Conservation (phyloP, 2,888 invertebrate species). For the Cheilosia vernalis region DNA sequence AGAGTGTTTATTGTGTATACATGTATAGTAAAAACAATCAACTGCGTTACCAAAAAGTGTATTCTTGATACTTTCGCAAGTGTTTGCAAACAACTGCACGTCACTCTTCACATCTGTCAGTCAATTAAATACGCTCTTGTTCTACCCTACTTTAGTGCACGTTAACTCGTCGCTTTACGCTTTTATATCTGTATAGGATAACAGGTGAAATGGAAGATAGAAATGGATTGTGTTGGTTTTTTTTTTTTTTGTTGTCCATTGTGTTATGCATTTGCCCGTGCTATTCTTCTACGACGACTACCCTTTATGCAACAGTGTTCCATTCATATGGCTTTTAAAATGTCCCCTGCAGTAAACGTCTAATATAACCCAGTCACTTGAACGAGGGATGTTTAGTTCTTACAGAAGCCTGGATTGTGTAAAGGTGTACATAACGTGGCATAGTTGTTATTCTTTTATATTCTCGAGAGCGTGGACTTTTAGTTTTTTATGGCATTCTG, state of each 20-base stretch:
- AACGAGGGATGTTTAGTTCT: conserved; percentile 9
- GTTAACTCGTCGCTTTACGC: conserved; percentile 41
- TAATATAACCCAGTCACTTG: conserved; percentile 24
- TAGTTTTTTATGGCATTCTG: conserved; percentile 6
- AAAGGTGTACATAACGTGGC: conserved; percentile 21
- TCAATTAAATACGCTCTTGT: conserved; percentile 14
- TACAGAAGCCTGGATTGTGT: conserved; percentile 14
- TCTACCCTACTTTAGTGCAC: conserved; percentile 39
- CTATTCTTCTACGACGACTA: conserved; percentile 12
- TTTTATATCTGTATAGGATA: conserved; percentile 40
- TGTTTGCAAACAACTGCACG: conserved; percentile 1
- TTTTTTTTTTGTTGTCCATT: not conserved
- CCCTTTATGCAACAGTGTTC: conserved; percentile 18
- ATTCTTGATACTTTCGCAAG: not conserved
- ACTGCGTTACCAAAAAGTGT: no score
- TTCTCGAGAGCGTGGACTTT: conserved; percentile 6
- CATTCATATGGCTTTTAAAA: conserved; percentile 37
- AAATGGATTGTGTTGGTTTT: conserved; percentile 27
- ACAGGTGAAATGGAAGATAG: conserved; percentile 49
- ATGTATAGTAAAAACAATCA: no score
- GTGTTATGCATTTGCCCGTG: conserved; percentile 19
- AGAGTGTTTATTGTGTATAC: no score
- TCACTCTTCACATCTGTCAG: conserved; percentile 18
- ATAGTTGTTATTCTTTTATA: conserved; percentile 22
- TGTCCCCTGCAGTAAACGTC: not conserved